A percentile compares a stretch with the other conserved stretches of the same genome.
Conservation (phyloP, 2,113 vertebrate genomes). For the Clarias macrocephalus region DNA sequence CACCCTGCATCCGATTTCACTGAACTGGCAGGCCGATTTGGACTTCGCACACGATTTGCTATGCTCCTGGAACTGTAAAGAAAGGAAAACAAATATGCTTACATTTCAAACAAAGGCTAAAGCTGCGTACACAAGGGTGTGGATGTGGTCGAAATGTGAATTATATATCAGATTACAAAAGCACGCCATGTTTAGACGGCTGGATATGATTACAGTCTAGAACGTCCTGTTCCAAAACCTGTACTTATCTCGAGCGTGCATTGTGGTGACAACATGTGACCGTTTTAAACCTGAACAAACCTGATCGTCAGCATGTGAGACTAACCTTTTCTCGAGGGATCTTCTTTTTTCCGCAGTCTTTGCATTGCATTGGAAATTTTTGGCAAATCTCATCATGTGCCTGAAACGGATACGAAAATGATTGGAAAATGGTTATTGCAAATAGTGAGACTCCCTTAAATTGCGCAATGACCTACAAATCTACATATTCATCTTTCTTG, state of each 20-base stretch:
- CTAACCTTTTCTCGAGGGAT: constrained; percentile 87
- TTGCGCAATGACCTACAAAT: neutral
- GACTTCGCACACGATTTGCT: constrained; percentile 76
- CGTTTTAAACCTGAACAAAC: neutral
- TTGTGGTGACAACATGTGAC: neutral
- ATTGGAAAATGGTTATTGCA: neutral
- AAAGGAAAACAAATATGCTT: neutral
- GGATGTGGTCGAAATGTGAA: neutral
- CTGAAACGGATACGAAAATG: constrained; percentile 60
- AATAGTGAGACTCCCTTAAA: neutral
- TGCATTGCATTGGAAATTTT: constrained; percentile 89
- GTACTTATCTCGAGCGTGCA: neutral
- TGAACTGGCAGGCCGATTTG: constrained; percentile 73
- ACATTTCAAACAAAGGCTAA: neutral
- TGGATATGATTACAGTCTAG: neutral
- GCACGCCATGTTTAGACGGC: neutral
- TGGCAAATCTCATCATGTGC: constrained; percentile 89
- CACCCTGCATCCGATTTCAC: constrained; percentile 74
- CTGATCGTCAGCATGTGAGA: neutral
- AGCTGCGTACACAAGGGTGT: neutral
- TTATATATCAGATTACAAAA: neutral
- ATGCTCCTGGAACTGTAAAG: constrained; percentile 71
- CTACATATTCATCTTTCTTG: neutral
- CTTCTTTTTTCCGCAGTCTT: constrained; percentile 90
- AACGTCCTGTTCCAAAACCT: neutral